These are phyloP conservation scores for Acanthosepion lycidas DNA, from an alignment of 2,888 invertebrate species.

Conservation along the genomic window DNA sequence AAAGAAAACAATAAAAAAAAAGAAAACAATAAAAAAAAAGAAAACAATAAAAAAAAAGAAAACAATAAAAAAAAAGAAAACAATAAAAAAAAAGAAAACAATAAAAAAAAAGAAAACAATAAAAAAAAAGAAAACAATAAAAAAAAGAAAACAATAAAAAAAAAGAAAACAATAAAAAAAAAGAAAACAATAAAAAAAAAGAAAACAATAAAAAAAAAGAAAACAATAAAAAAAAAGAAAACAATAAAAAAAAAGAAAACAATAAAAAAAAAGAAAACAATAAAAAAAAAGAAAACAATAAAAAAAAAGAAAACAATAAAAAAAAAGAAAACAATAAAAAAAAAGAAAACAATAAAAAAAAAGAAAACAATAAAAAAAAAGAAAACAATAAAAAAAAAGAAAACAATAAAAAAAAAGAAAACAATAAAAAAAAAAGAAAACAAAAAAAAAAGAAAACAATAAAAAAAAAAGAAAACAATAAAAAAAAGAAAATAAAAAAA, in stretches of 20 bases:
- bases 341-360: too few relatives aligned
- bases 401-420: constrained; percentile 44
- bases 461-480: background rate
- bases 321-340: too few relatives aligned
- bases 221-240: constrained; percentile 51
- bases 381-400: too few relatives aligned
- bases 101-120: too few relatives aligned
- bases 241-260: constrained; percentile 42
- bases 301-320: background rate
- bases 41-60: constrained; percentile 55
- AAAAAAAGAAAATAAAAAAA: constrained; percentile 48
- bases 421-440: background rate
- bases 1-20: too few relatives aligned
- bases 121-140: too few relatives aligned
- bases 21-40: constrained; percentile 50
- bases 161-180: too few relatives aligned
- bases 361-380: too few relatives aligned
- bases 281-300: constrained; percentile 51
- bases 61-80: background rate
- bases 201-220: background rate
- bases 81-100: too few relatives aligned
- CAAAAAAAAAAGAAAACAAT: constrained; percentile 49
- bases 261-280: constrained; percentile 56
- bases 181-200: constrained; percentile 48
- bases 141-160: too few relatives aligned